Conservation (phyloP, 2,888 invertebrate species). For the Catonia carolina region DNA sequence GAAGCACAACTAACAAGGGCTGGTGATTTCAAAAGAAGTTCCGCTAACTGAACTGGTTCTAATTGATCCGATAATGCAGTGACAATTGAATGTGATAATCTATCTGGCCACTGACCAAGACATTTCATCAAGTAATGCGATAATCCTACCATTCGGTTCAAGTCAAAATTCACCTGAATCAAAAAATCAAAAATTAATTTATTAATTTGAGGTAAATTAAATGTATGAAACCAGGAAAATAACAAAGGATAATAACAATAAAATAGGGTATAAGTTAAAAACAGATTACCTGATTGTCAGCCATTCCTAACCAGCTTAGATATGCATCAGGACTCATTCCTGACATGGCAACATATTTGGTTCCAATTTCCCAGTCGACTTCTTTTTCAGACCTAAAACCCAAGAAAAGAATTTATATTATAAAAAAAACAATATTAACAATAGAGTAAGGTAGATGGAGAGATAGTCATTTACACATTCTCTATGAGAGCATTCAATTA, state of each 20-base stretch:
- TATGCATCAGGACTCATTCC: slow-evolving; percentile 47
- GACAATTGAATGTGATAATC: slow-evolving; percentile 45
- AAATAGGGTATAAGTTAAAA: not conserved
- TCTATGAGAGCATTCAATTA: no score
- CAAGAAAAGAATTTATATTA: not conserved
- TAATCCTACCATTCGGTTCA: slow-evolving; percentile 33
- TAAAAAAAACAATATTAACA: no score
- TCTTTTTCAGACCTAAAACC: slow-evolving; percentile 21
- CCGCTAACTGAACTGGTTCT: slow-evolving; percentile 27
- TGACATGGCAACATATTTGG: slow-evolving; percentile 52
- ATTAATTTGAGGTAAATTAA: no score
- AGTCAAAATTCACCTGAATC: slow-evolving; percentile 26
- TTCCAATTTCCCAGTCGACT: slow-evolving; percentile 44
- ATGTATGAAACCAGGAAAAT: no score
- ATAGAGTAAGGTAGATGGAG: no score
- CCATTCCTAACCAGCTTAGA: slow-evolving; percentile 34
- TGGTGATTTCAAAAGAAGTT: slow-evolving; percentile 31
- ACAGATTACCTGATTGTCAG: slow-evolving; percentile 22
- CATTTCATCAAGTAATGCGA: slow-evolving; percentile 33
- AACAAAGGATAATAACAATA: no score
- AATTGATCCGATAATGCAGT: slow-evolving; percentile 41
- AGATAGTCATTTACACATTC: no score
- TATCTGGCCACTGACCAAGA: slow-evolving; percentile 41
- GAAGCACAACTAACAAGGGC: slow-evolving; percentile 31
- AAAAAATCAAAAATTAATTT: no score